Base-by-base conservation (phyloP, 2,113 vertebrate species). In the Gopherus flavomarginatus region DNA sequence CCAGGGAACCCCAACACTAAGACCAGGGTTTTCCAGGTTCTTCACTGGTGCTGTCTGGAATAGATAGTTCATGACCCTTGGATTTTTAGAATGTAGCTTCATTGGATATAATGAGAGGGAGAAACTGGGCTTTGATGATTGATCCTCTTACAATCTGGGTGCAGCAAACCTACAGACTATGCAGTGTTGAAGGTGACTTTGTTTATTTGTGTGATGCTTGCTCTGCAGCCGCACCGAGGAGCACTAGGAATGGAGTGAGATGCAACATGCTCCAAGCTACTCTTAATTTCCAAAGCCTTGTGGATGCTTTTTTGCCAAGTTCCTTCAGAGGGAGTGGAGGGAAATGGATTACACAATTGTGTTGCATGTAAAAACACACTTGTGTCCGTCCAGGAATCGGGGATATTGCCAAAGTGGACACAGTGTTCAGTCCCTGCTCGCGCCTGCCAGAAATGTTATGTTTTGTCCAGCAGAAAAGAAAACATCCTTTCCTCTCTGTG, bases 381-480 rank as follows among this genome's bases (percentile, higher is more conserved):
- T 42, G 94, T 94, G 97, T 97, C 93, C 47, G 9, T 97, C 96
- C 98, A 97, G 97, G 97, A 96, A 17, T 93, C 95, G 93, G 27
- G 72, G 87, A 81, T 4, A 22, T 92, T 81, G 95, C 97, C 97
- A 94, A 94, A 98, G 91, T 96, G 98, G 98, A 98, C 98, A 98
- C 90, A 92, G 96, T 97, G 98, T 98, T 87, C 96, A 92, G 90
- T 95, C 96, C 96, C 96, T 94, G 81, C 94, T 93, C 24, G 75
- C 88, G 92, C 86, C 94, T 78, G 84, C 97, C 98, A 97, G 97
- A 91, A 91, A 83, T 96, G 62, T 95, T 87, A 79, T 95, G 98
- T 96, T 97, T 90, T 97, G 98, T 98, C 97, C 98, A 85, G 96
- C 6, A 86, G 97, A 96, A 98, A 98, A 94, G 97, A 97, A 98